Percentiles rank a stretch among this genome's conserved stretches.
phyloP scores from a whole-genome alignment of 2,888 invertebrate genomes.

The Lamellibrachia satsuma region DNA sequence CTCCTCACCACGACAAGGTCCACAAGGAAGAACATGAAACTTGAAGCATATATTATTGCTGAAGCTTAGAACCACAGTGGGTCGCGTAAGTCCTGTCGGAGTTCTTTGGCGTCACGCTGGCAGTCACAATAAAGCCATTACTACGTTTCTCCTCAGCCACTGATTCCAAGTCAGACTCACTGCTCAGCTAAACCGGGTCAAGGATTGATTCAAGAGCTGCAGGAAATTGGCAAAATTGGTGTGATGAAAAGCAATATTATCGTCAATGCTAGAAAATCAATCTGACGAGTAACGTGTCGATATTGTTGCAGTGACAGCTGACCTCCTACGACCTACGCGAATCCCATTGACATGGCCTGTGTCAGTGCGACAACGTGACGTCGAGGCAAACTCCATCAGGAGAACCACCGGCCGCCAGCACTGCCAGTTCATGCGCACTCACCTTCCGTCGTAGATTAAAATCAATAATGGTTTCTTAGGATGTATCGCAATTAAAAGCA shows the following conservation, averaged over 20 bases:
- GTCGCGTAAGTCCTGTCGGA: background rate
- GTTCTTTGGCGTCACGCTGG: background rate
- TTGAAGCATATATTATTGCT: background rate
- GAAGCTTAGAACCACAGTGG: background rate
- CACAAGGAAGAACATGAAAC: background rate
- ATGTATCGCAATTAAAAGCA: too few species aligned
- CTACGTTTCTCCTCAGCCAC: background rate
- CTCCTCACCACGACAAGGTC: too few species aligned
- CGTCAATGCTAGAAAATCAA: background rate
- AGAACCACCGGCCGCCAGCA: background rate
- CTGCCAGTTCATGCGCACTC: too few species aligned
- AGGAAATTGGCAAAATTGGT: conserved; percentile 12
- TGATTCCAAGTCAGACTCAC: background rate
- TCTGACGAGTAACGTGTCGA: background rate
- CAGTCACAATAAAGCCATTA: background rate
- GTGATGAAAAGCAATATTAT: conserved; percentile 10
- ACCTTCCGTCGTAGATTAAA: too few species aligned
- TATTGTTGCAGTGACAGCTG: background rate
- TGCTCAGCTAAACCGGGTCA: background rate
- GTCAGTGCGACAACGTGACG: background rate
- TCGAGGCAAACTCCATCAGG: background rate
- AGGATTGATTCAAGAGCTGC: background rate
- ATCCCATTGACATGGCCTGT: background rate
- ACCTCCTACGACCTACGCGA: background rate
- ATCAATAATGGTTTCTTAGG: too few species aligned